A percentile compares a stretch with the other conserved stretches of the same genome.
phyloP scores from a whole-genome alignment of 2,888 invertebrate species.

The Luperina testacea region DNA sequence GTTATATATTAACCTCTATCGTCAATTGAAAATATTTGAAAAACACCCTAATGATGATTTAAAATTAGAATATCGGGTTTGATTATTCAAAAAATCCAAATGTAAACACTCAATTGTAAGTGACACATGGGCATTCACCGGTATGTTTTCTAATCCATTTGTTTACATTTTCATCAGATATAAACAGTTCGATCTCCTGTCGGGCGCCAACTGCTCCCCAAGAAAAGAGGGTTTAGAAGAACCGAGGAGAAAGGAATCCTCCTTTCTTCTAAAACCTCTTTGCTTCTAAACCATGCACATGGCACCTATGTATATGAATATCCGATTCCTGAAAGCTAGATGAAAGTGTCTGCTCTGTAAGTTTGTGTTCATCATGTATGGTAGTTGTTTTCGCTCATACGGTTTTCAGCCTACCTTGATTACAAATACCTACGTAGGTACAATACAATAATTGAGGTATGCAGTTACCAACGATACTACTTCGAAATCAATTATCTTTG shows the following conservation, averaged over 20 bases:
- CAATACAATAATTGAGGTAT: not conserved
- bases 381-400: not conserved
- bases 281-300: not conserved
- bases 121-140: too few species aligned
- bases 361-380: not conserved
- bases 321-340: not conserved
- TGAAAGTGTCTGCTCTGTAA: not conserved
- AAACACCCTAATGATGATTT: not conserved
- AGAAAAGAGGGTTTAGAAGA: not conserved
- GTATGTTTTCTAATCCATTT: not conserved
- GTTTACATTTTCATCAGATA: not conserved
- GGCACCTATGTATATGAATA: not conserved
- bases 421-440: not conserved
- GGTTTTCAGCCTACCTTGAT: not conserved
- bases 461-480: conserved; percentile 10
- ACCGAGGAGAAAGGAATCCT: not conserved
- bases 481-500: conserved; percentile 21
- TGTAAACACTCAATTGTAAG: not conserved
- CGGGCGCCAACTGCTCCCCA: not conserved
- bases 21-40: not conserved
- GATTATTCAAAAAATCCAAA: not conserved
- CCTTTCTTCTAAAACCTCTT: not conserved
- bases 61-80: not conserved
- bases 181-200: not conserved
- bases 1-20: not conserved